Percentiles rank a stretch among this genome's conserved stretches.
Conservation (phyloP, 2,888 invertebrate genomes). For the Plebejus argus region DNA sequence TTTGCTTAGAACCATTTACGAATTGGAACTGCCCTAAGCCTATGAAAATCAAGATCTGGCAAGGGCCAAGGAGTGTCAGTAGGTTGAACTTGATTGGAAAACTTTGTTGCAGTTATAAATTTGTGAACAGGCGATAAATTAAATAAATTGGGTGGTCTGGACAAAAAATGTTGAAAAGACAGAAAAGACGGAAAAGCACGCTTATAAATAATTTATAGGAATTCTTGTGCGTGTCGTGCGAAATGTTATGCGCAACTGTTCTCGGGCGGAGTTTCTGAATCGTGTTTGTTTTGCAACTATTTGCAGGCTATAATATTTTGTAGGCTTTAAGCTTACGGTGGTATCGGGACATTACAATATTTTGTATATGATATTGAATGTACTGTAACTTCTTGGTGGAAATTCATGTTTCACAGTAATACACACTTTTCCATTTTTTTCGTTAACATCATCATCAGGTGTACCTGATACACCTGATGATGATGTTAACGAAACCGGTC, state of each 20-base stretch:
- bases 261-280: constrained; percentile 16
- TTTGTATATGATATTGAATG: too few species aligned
- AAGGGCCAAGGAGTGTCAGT: too few species aligned
- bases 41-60: too few species aligned
- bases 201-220: constrained; percentile 71
- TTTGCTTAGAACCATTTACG: neutral
- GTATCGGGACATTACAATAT: neutral
- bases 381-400: too few species aligned
- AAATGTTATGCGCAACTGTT: constrained; percentile 55
- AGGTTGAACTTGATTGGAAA: neutral
- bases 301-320: neutral
- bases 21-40: too few species aligned
- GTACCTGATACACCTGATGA: too few species aligned
- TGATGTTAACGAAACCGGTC: too few species aligned
- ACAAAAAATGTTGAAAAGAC: constrained; percentile 48
- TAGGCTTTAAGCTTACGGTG: neutral
- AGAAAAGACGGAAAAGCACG: constrained; percentile 69
- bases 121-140: constrained; percentile 9
- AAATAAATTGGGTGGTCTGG: constrained; percentile 39
- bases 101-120: neutral
- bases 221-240: constrained; percentile 65
- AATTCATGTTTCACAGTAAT: too few species aligned
- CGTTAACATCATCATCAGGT: too few species aligned
- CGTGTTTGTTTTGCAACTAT: constrained; percentile 32
- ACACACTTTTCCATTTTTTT: too few species aligned